phyloP scores from a whole-genome alignment of 2,888 invertebrate species.

The Eristalinus aeneus region DNA sequence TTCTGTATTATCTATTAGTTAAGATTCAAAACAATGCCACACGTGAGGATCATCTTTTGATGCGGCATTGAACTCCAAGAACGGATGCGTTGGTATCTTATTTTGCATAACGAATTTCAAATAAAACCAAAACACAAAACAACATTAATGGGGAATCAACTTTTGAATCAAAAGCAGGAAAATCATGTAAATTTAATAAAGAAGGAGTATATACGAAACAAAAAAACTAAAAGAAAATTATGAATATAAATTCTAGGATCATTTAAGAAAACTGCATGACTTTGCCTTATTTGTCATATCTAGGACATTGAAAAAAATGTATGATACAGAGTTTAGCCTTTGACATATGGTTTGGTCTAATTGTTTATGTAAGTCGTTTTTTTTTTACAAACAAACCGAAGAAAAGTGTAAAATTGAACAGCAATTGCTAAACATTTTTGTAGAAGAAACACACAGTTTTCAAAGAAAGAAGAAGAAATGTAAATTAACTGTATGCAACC shows the following conservation, averaged over 20 bases:
- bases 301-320: constrained; percentile 14
- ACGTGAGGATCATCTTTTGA: background rate
- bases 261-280: constrained; percentile 32
- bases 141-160: constrained; percentile 42
- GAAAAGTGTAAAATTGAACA: background rate
- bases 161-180: constrained; percentile 27
- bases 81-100: background rate
- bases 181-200: constrained; percentile 18
- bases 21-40: background rate
- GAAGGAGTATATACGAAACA: background rate
- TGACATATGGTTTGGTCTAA: background rate
- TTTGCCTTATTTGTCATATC: constrained; percentile 50
- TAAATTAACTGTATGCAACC: too few relatives aligned
- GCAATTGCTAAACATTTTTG: too few relatives aligned
- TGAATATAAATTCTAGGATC: constrained; percentile 26
- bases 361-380: background rate
- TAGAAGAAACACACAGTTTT: too few relatives aligned
- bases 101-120: constrained; percentile 22
- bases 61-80: background rate
- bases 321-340: background rate
- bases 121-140: background rate
- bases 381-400: background rate
- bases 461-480: too few relatives aligned
- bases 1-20: background rate
- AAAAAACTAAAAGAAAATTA: background rate